These are phyloP conservation scores for Drepana falcataria DNA, from an alignment of 2,888 invertebrate species.

Conservation along the genomic window DNA sequence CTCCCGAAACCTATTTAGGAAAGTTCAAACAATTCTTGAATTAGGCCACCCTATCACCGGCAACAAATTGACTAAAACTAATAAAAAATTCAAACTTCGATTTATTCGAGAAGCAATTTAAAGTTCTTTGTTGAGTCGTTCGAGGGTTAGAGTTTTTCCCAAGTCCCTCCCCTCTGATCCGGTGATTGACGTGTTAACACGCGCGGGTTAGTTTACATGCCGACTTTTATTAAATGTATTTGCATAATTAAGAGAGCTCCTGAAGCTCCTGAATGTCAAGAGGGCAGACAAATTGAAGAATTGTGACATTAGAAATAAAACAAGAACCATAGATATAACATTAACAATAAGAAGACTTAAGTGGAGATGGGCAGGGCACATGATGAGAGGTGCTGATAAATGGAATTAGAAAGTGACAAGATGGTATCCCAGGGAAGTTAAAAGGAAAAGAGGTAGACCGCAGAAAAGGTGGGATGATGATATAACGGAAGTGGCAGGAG, in stretches of 20 bases:
- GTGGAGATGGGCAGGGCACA: too few species aligned
- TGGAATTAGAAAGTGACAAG: too few species aligned
- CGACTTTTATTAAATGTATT: neutral
- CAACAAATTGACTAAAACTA: slow-evolving; percentile 15
- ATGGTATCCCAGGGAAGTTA: too few species aligned
- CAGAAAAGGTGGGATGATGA: too few species aligned
- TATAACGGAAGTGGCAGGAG: too few species aligned
- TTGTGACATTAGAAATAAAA: too few species aligned
- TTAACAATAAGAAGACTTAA: too few species aligned
- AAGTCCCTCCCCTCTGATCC: slow-evolving; percentile 22
- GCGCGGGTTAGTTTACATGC: slow-evolving; percentile 21
- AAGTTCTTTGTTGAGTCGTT: slow-evolving; percentile 39
- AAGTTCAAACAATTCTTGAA: slow-evolving; percentile 21
- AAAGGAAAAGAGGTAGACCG: too few species aligned
- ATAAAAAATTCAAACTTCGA: slow-evolving; percentile 51
- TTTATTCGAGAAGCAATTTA: slow-evolving; percentile 46
- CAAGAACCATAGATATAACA: too few species aligned
- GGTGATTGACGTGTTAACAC: slow-evolving; percentile 37
- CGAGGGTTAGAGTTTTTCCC: slow-evolving; percentile 28
- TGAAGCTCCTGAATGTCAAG: neutral
- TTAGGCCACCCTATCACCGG: slow-evolving; percentile 13
- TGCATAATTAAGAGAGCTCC: neutral
- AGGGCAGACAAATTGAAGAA: too few species aligned
- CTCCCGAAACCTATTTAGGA: slow-evolving; percentile 14
- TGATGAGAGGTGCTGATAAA: too few species aligned